Conservation (phyloP, 2,888 invertebrate genomes). For the Pristionchus exspectatus region DNA sequence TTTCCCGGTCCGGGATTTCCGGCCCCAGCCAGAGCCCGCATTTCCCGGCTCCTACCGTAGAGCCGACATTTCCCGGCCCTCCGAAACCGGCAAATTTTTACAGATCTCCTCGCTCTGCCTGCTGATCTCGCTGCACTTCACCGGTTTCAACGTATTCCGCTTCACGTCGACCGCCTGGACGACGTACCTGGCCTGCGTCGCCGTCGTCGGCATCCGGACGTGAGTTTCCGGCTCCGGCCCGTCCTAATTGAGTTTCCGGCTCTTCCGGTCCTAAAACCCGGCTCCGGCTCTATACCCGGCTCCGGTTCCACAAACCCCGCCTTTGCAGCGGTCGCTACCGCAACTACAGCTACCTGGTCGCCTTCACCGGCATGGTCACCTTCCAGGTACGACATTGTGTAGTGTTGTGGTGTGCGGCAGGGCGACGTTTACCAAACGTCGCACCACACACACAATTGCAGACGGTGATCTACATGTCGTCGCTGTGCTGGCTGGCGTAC, state of each 20-base stretch:
- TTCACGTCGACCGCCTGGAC: slow-evolving; percentile 55
- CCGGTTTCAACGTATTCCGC: slow-evolving; percentile 57
- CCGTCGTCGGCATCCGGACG: slow-evolving; percentile 55
- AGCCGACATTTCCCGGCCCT: background rate
- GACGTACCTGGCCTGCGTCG: slow-evolving; percentile 58
- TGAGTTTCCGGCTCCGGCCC: slow-evolving; percentile 41
- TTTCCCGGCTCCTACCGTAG: background rate
- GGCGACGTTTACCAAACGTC: background rate
- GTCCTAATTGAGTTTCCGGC: too few relatives aligned
- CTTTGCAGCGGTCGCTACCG: slow-evolving; percentile 53
- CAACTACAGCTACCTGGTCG: slow-evolving; percentile 56
- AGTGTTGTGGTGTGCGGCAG: background rate
- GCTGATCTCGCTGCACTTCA: slow-evolving; percentile 48
- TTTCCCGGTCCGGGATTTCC: too few relatives aligned
- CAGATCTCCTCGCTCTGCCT: slow-evolving; percentile 56
- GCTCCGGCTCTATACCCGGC: background rate
- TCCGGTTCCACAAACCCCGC: background rate
- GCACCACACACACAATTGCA: slow-evolving; percentile 22
- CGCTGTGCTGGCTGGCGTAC: slow-evolving; percentile 58
- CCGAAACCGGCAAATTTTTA: background rate
- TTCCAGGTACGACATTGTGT: too few relatives aligned
- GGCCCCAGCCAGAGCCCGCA: too few relatives aligned
- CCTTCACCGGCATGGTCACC: slow-evolving; percentile 58
- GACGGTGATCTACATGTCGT: slow-evolving; percentile 59
- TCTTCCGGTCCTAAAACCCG: background rate